phyloP scores from a whole-genome alignment of 2,888 invertebrate species.

The Aspidapion aeneum region DNA sequence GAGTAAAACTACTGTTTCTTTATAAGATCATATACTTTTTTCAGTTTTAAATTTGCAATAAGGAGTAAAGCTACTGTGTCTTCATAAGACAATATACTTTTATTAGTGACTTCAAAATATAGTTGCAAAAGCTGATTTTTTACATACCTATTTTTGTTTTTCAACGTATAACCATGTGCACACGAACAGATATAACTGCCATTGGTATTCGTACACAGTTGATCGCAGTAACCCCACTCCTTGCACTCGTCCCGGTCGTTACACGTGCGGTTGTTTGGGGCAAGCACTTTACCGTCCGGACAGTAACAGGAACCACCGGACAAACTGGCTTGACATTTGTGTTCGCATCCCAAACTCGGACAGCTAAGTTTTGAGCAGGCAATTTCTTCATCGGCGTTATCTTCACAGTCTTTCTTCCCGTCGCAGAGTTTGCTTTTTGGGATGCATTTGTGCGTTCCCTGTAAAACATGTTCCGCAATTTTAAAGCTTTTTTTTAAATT shows the following conservation, averaged over 20 bases:
- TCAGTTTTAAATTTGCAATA: no score
- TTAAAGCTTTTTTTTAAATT: no score
- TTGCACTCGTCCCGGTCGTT: conserved; percentile 88
- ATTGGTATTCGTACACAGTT: conserved; percentile 84
- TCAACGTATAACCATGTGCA: conserved; percentile 54
- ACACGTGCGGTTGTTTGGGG: conserved; percentile 81
- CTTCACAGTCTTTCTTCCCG: conserved; percentile 86
- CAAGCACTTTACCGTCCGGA: conserved; percentile 78
- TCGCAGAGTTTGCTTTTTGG: conserved; percentile 86
- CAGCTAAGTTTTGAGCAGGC: conserved; percentile 84
- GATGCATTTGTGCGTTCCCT: conserved; percentile 81
- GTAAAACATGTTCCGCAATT: no score
- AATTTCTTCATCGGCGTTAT: conserved; percentile 84
- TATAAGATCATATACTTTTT: no score
- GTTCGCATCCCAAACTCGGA: conserved; percentile 80
- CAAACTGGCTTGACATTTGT: conserved; percentile 87
- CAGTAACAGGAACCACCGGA: conserved; percentile 87
- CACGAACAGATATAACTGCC: conserved; percentile 85
- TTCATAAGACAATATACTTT: no score
- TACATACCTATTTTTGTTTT: conserved; percentile 21
- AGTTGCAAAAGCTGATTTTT: no score
- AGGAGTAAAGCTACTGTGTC: no score
- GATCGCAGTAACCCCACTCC: conserved; percentile 95
- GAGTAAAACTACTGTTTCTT: no score
- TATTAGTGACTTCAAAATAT: no score